Evolutionary conservation across 2,888 invertebrate species (phyloP).

Genomic region (Andrena marginata): DNA sequence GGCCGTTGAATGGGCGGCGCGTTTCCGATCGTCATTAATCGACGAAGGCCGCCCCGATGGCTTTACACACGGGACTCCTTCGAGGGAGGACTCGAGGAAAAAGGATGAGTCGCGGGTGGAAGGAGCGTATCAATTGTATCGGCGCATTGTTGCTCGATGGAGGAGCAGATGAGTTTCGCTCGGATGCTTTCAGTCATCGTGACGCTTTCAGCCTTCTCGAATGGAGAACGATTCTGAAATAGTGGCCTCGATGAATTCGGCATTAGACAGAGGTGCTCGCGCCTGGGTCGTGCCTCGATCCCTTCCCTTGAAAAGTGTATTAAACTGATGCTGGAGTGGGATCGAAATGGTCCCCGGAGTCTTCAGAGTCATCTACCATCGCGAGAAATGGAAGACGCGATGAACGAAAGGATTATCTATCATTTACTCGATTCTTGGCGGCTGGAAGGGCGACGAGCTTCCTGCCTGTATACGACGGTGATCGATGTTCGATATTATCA

Average conservation of each 20-base stretch:
- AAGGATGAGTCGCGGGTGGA: slow-evolving; percentile 55
- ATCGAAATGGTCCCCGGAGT: slow-evolving; percentile 1
- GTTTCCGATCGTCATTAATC: slow-evolving; percentile 71
- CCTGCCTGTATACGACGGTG: no score
- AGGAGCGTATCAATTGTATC: slow-evolving; percentile 77
- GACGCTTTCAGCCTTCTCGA: slow-evolving; percentile 11
- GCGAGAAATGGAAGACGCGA: neutral
- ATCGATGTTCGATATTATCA: no score
- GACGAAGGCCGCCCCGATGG: slow-evolving; percentile 44
- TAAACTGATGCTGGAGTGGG: neutral
- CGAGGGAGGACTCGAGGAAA: slow-evolving; percentile 31
- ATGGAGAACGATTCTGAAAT: slow-evolving; percentile 51
- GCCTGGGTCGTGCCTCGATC: slow-evolving; percentile 21
- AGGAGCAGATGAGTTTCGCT: slow-evolving; percentile 80
- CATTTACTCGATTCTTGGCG: no score
- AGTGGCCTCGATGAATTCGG: slow-evolving; percentile 61
- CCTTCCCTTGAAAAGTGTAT: slow-evolving; percentile 38
- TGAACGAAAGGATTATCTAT: no score
- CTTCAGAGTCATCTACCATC: neutral
- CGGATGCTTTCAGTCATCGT: slow-evolving; percentile 77
- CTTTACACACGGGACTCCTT: slow-evolving; percentile 30
- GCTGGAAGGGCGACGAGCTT: no score
- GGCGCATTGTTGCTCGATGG: slow-evolving; percentile 77
- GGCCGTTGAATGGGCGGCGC: slow-evolving; percentile 61
- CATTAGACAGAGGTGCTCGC: slow-evolving; percentile 38